These are phyloP conservation scores for Yponomeuta sedellus DNA, from an alignment of 2,888 invertebrate species.

Conservation along the genomic window DNA sequence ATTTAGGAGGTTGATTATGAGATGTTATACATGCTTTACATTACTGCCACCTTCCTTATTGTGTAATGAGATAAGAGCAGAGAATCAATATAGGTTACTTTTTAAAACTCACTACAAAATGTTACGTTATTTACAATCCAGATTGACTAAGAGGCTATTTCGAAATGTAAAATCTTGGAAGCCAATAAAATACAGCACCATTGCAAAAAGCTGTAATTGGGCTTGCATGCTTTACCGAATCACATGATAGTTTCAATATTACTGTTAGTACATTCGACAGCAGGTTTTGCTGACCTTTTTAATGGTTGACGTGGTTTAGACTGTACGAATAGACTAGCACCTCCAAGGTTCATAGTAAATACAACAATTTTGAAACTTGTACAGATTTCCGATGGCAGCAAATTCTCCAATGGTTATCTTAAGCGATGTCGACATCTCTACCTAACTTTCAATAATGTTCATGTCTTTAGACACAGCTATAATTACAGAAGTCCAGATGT, in stretches of 20 bases:
- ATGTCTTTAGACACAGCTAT: neutral
- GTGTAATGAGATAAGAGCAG: neutral
- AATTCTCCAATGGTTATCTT: neutral
- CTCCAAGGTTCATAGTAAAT: conserved; percentile 10
- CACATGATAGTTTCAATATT: neutral
- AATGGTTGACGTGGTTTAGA: too few species aligned
- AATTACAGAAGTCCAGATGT: conserved; percentile 38
- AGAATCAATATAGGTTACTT: neutral
- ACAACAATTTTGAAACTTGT: neutral
- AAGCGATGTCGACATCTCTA: neutral
- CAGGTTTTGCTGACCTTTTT: too few species aligned
- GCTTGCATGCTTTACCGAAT: neutral
- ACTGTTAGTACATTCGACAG: too few species aligned
- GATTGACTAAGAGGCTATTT: neutral
- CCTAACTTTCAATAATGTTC: neutral
- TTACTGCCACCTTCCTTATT: conserved; percentile 3
- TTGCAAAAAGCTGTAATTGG: neutral
- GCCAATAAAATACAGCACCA: conserved; percentile 1
- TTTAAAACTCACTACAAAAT: conserved; percentile 3
- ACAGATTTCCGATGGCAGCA: neutral
- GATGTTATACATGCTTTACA: neutral
- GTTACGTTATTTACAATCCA: conserved; percentile 10
- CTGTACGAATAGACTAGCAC: conserved; percentile 7
- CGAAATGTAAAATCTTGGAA: conserved; percentile 1
- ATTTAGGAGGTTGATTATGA: conserved; percentile 2